Conservation (phyloP, 2,797 vertebrate species). For the Melanotaenia maccullochi region DNA sequence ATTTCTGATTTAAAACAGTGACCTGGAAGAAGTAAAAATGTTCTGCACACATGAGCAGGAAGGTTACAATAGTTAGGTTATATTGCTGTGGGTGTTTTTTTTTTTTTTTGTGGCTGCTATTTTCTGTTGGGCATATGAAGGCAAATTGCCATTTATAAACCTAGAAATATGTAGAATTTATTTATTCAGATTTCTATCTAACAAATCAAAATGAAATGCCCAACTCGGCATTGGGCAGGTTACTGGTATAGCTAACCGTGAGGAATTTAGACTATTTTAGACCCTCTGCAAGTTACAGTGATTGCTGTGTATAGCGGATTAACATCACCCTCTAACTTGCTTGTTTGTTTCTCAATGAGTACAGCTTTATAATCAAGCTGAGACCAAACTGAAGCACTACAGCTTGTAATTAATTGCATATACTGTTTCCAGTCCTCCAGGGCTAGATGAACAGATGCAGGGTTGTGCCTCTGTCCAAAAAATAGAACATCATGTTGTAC, state of each 20-base stretch:
- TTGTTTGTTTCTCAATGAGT: conserved; percentile 47
- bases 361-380: conserved; percentile 25
- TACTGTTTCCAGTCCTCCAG: conserved; percentile 42
- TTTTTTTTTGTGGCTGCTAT: no score
- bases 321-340: conserved; percentile 58
- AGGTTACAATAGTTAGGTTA: background rate
- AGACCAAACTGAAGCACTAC: conserved; percentile 43
- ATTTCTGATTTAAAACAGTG: background rate
- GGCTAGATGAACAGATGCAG: conserved; percentile 48
- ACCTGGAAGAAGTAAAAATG: background rate
- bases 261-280: conserved; percentile 20
- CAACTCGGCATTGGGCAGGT: background rate
- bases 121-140: no score
- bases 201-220: background rate
- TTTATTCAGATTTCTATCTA: background rate
- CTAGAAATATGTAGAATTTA: no score
- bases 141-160: no score
- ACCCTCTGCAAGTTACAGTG: conserved; percentile 39
- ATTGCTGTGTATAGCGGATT: conserved; percentile 55
- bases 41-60: background rate
- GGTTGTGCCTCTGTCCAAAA: conserved; percentile 26
- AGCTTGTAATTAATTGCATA: conserved; percentile 64
- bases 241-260: conserved; percentile 6
- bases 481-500: conserved; percentile 9
- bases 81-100: background rate